A percentile compares a stretch with the other conserved stretches of the same genome.
phyloP scores from a whole-genome alignment of 2,113 vertebrate genomes.

The Tragelaphus strepsiceros region DNA sequence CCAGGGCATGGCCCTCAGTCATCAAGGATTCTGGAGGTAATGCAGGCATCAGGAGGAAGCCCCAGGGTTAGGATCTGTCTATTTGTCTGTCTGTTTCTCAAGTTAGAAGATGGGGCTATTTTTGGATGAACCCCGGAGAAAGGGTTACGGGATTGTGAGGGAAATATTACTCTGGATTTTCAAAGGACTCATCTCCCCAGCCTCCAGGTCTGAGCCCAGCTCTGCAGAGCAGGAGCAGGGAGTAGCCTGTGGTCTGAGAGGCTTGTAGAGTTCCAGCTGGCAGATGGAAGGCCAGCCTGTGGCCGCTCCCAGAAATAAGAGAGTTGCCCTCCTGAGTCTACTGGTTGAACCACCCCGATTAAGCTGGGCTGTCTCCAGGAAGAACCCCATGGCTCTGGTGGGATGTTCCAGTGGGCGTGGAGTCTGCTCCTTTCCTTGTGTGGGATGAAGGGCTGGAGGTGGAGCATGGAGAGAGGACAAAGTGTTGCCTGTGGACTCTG shows the following conservation, averaged over 20 bases:
- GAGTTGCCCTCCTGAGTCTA: neutral
- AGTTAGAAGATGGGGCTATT: neutral
- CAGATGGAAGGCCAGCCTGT: neutral
- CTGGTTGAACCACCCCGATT: neutral
- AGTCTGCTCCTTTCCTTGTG: neutral
- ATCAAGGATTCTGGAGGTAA: neutral
- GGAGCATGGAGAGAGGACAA: neutral
- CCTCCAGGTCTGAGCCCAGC: neutral
- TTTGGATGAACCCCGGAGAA: neutral
- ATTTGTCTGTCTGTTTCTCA: neutral
- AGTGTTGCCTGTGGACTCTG: neutral
- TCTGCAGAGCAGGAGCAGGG: neutral
- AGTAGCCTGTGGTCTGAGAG: neutral
- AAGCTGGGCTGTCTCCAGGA: neutral
- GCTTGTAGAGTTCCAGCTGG: neutral
- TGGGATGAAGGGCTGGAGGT: neutral
- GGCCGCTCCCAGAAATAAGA: accelerated
- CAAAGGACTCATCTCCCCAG: neutral
- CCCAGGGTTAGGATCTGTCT: neutral
- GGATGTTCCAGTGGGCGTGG: neutral
- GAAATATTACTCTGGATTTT: neutral
- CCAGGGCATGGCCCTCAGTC: neutral
- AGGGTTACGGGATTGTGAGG: neutral
- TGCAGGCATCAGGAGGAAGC: neutral
- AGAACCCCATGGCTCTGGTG: neutral